A percentile compares a stretch with the other conserved stretches of the same genome.
Conservation (phyloP, 2,113 vertebrate species). For the Nestor notabilis region DNA sequence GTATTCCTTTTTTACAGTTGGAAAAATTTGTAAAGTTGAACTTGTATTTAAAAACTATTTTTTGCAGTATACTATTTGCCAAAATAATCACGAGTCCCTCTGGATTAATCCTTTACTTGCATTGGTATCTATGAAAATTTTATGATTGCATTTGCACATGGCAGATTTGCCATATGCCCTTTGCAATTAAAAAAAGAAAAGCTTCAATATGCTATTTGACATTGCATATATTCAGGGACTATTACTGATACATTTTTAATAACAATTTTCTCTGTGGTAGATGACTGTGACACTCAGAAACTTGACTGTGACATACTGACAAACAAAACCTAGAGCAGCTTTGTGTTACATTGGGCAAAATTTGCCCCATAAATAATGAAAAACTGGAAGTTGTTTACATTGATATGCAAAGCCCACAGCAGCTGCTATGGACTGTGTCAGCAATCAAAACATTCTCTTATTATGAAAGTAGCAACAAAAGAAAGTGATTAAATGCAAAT, state of each 20-base stretch:
- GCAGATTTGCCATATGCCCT: not conserved
- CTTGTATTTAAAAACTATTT: not conserved
- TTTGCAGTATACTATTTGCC: not conserved
- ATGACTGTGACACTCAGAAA: not conserved
- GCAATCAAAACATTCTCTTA: not conserved
- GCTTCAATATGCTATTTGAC: not conserved
- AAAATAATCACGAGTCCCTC: conserved; percentile 1
- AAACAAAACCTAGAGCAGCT: not conserved
- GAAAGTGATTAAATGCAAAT: not conserved
- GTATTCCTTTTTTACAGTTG: not conserved
- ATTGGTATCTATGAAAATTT: not conserved
- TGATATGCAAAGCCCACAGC: not conserved
- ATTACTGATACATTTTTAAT: not conserved
- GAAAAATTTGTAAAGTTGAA: not conserved
- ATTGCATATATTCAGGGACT: not conserved
- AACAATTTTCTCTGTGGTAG: not conserved
- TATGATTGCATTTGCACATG: not conserved
- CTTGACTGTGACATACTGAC: not conserved
- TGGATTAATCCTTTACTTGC: not conserved
- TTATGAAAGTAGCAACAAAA: not conserved
- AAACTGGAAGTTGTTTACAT: not conserved
- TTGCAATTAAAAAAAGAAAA: not conserved
- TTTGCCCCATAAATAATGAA: conserved; percentile 7
- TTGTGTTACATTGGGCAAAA: not conserved
- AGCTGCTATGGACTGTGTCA: not conserved